Conservation (phyloP, 2,113 vertebrate species). For the Ellobius talpinus region DNA sequence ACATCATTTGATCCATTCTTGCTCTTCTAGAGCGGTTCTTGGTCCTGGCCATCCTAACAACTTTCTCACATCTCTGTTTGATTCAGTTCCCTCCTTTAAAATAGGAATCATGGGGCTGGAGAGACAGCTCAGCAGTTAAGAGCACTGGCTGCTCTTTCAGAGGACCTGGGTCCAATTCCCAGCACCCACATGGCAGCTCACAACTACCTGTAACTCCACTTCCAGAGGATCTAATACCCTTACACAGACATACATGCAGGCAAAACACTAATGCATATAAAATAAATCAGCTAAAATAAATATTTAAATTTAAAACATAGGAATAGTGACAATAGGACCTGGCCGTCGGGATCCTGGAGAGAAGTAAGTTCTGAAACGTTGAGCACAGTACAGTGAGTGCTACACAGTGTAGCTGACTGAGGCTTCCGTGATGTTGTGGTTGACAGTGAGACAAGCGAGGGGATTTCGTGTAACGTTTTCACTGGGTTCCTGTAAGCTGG, state of each 20-base stretch:
- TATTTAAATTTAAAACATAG: background rate
- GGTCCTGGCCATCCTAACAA: background rate
- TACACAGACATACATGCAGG: too few relatives aligned
- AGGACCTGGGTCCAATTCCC: too few relatives aligned
- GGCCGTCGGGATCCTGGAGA: constrained; percentile 11
- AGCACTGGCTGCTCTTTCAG: too few relatives aligned
- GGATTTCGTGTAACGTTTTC: background rate
- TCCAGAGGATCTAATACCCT: too few relatives aligned
- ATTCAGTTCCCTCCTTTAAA: constrained; percentile 54
- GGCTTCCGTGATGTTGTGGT: background rate
- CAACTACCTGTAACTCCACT: too few relatives aligned
- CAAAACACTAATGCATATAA: too few relatives aligned
- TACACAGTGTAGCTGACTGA: background rate
- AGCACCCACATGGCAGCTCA: too few relatives aligned
- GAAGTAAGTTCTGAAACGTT: background rate
- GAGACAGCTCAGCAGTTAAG: too few relatives aligned
- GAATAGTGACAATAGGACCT: background rate
- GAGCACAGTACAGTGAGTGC: background rate
- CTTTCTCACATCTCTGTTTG: background rate
- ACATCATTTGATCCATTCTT: background rate
- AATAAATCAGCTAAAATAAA: too few relatives aligned
- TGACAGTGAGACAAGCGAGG: background rate
- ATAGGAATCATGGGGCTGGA: background rate
- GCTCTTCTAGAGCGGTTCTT: constrained; percentile 35
- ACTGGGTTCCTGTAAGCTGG: background rate